phyloP scores from a whole-genome alignment of 2,797 vertebrate species.

The Carduelis carduelis region DNA sequence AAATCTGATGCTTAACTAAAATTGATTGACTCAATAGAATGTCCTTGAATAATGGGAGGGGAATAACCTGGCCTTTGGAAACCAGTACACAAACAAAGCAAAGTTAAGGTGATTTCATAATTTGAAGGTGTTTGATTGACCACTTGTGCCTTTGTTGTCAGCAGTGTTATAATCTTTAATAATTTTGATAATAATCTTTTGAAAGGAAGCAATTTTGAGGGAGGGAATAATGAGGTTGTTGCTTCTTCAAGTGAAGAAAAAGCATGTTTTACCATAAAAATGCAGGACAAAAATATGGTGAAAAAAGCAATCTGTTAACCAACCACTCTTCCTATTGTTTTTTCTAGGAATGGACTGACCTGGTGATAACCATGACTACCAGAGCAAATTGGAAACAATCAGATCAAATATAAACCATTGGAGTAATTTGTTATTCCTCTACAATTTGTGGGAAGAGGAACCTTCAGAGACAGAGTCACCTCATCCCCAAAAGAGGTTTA shows the following conservation, averaged over 20 bases:
- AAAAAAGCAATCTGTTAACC: not conserved
- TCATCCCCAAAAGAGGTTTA: not conserved
- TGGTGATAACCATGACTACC: not conserved
- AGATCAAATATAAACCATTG: not conserved
- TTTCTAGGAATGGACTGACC: not conserved
- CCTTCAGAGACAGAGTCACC: not conserved
- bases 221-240: not conserved
- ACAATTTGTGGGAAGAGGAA: not conserved
- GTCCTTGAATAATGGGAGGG: conserved; percentile 25
- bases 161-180: conserved; percentile 13
- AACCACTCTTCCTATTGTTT: not conserved
- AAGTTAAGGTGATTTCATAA: not conserved
- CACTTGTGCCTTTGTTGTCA: conserved; percentile 9
- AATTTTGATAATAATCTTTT: not conserved
- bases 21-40: conserved; percentile 44
- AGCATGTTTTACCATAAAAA: conserved; percentile 31
- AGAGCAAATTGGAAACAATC: not conserved
- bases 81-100: not conserved
- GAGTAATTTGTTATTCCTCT: not conserved
- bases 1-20: conserved; percentile 52
- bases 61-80: conserved; percentile 48
- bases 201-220: not conserved
- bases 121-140: conserved; percentile 34
- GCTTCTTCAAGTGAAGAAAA: not conserved
- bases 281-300: not conserved